Base-by-base conservation (phyloP, 1,140 invertebrate species). In the Ceratosolen fusciceps region DNA sequence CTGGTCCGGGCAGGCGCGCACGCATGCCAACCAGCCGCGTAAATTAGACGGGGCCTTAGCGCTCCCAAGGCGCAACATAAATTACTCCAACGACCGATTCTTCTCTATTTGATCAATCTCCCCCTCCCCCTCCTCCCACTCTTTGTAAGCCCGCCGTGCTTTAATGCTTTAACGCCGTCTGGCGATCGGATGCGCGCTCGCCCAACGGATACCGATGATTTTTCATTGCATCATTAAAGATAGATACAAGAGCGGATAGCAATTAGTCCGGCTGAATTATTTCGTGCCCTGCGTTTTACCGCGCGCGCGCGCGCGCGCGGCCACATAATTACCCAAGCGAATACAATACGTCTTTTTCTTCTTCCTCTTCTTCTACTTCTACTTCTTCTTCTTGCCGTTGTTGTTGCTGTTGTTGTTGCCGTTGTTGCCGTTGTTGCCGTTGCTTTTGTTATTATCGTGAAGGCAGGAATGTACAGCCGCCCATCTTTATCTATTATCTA, bases 1-100 rank as follows among this genome's bases (percentile, higher is more conserved):
- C 26, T 49, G 52, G 14, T 52, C 54, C 34, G 24, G 26, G n/a
- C 72, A 21, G 1, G 37, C 31, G 16, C 31, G 8, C 37, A 1
- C 31, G 19, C 70, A 12, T 56, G 9, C 29, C 29, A 58, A 9
- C 31, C 29, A 58, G 21, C 31, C 29, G 31, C 71, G 56, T 74
- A 74, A 74, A 62, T 74, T 24, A 60, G 37, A 26, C 9, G 43
- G 16, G 19, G 49, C 26, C 1, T 29, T 10, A 26, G 70, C 14
- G 29, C n/a, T 43, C 43, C 8, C 70, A 47, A 54, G 56, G 39
- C 26, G 39, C 10, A 29, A 5, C 43, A 74, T 74, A 74, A 74
- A 74, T 74, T 74, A 65, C 39, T 43, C 56, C 34, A 65, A 74
- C 73, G 73, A 74, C 26, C 73, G 58, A 65, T 74, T 74, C 56